phyloP scores from a whole-genome alignment of 2,113 vertebrate genomes.

The Labeo rohita region DNA sequence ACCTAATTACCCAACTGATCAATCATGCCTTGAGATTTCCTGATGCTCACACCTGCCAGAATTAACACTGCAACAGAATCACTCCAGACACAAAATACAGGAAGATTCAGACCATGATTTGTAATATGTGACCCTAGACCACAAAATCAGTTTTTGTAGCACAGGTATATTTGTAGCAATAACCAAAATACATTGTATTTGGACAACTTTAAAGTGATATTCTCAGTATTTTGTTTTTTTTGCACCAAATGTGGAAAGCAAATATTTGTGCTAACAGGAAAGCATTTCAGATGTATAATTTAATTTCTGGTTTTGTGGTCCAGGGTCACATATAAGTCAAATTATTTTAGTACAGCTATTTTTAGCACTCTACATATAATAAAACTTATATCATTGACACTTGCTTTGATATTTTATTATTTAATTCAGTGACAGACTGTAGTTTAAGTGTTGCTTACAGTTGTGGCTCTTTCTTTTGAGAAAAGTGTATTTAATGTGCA shows the following conservation, averaged over 20 bases:
- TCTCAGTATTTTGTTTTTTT: too few relatives aligned
- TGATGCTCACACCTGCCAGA: background rate
- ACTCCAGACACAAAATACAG: background rate
- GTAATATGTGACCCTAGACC: background rate
- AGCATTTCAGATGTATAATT: too few relatives aligned
- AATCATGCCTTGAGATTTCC: constrained; percentile 19
- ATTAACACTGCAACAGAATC: background rate
- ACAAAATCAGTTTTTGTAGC: too few relatives aligned
- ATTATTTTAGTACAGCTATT: background rate
- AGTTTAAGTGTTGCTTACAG: background rate
- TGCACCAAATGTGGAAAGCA: too few relatives aligned
- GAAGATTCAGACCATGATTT: background rate
- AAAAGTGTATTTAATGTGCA: background rate
- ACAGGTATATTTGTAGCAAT: too few relatives aligned
- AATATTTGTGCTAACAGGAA: too few relatives aligned
- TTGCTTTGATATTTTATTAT: background rate
- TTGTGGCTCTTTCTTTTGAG: background rate
- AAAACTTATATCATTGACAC: background rate
- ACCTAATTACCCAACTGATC: constrained; percentile 1
- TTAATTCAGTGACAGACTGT: background rate
- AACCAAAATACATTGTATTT: too few relatives aligned
- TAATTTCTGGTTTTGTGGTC: too few relatives aligned
- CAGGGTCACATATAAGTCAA: too few relatives aligned
- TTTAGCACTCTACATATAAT: background rate
- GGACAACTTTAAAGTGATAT: too few relatives aligned